phyloP scores from a whole-genome alignment of 2,797 vertebrate genomes.

The Ispidina picta region DNA sequence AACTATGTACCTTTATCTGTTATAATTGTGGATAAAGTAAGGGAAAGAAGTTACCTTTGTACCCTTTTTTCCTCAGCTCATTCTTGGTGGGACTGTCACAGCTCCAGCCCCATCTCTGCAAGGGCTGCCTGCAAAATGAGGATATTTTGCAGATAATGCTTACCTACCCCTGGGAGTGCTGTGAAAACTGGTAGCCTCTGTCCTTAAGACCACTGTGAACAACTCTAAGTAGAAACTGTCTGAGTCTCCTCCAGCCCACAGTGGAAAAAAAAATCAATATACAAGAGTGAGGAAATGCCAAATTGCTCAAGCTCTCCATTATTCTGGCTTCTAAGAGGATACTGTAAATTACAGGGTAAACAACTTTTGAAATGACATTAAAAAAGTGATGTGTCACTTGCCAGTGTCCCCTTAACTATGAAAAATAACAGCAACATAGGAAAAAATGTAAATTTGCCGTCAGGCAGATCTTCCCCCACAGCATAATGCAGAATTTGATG shows the following conservation, averaged over 20 bases:
- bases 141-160: neutral
- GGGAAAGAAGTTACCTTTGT: neutral
- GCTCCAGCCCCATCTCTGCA: neutral
- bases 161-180: neutral
- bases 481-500: conserved; percentile 47
- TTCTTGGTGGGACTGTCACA: neutral
- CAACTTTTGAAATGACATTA: neutral
- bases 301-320: conserved; percentile 42
- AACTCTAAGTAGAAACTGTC: neutral
- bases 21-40: neutral
- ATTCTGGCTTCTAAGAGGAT: conserved; percentile 41
- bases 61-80: neutral
- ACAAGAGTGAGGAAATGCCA: conserved; percentile 13
- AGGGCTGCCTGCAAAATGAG: neutral
- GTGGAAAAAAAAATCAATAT: neutral
- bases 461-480: conserved; percentile 30
- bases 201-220: neutral
- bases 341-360: conserved; percentile 54
- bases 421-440: conserved; percentile 50
- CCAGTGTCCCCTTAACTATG: conserved; percentile 42
- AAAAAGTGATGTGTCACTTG: conserved; percentile 55
- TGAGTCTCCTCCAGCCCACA: neutral
- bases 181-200: neutral
- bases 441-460: conserved; percentile 57
- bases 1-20: neutral